Conservation (phyloP, 92 coral and sea anemone genomes). For the Metridium senile region DNA sequence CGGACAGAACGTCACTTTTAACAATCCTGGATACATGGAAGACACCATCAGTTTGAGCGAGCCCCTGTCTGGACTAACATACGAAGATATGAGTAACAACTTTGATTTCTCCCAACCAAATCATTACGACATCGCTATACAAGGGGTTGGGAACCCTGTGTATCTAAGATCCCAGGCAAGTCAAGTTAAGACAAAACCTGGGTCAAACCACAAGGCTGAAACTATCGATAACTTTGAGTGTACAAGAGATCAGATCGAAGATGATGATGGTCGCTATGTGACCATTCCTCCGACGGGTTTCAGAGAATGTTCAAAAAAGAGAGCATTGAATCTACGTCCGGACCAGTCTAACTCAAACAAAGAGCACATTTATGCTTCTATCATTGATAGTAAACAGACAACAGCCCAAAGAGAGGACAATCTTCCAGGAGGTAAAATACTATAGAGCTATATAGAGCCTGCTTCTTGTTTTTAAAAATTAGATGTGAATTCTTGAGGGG, state of each 20-base stretch:
- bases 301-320: too few species aligned
- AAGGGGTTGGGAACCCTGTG: not conserved
- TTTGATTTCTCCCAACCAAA: not conserved
- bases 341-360: too few species aligned
- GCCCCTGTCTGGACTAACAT: slow-evolving; percentile 2
- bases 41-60: not conserved
- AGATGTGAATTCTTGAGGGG: too few species aligned
- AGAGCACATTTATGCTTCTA: too few species aligned
- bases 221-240: not conserved
- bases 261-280: too few species aligned
- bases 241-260: not conserved
- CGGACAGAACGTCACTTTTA: not conserved
- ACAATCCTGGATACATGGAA: slow-evolving; percentile 2
- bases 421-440: too few species aligned
- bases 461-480: too few species aligned
- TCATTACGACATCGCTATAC: not conserved
- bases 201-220: slow-evolving; percentile 5
- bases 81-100: slow-evolving; percentile 12
- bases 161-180: not conserved
- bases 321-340: too few species aligned
- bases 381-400: too few species aligned
- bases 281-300: too few species aligned
- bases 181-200: not conserved
- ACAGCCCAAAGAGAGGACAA: too few species aligned
- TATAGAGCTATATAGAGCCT: too few species aligned